Evolutionary conservation across 1,140 invertebrate species (phyloP), one percentile per base, ranked within the genome.

Genomic region (Phenacoccus solenopsis): DNA sequence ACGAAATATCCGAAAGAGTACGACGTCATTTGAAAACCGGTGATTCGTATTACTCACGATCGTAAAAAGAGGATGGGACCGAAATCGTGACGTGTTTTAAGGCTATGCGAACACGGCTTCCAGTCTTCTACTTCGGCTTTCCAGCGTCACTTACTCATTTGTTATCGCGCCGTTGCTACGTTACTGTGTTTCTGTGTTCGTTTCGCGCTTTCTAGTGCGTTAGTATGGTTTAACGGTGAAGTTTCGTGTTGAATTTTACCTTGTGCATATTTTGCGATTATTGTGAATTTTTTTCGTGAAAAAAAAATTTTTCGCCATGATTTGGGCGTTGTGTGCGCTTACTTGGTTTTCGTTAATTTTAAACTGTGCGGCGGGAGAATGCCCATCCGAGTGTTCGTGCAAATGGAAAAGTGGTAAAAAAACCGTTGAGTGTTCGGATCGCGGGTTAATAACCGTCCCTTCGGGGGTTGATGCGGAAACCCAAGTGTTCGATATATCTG

Each of bases 341-440:
- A 49, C 20, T 16, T 49, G 13, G 38, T n/a, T n/a, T n/a, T 10
- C 20, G 38, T 49, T 49, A 49, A 16, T 49, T 49, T 49, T n/a
- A n/a, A 9, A n/a, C 16, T 49, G 38, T 56, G 71, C 35, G 72
- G 72, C 27, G 35, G n/a, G n/a, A n/a, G n/a, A n/a, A n/a, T 72
- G 75, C 80, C 27, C 80, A 79, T 28, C 79, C 1, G 82, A 83
- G 67, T 91, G 90, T 79, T 87, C 87, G 74, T 91, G 90, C 75
- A 85, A 86, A 69, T 92, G 90, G 89, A 83, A 84, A 3, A 87
- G 85, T 57, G 90, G 91, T 0, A 91, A 88, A 77, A 90, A 88
- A 76, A 87, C 86, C 21, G 91, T 90, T 0, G 89, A 93, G 71
- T 94, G 92, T 76, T 84, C 83, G 24, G 78, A 82, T n/a, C 81